Conservation (phyloP, 2,797 vertebrate species). For the Sandelia bainsii region DNA sequence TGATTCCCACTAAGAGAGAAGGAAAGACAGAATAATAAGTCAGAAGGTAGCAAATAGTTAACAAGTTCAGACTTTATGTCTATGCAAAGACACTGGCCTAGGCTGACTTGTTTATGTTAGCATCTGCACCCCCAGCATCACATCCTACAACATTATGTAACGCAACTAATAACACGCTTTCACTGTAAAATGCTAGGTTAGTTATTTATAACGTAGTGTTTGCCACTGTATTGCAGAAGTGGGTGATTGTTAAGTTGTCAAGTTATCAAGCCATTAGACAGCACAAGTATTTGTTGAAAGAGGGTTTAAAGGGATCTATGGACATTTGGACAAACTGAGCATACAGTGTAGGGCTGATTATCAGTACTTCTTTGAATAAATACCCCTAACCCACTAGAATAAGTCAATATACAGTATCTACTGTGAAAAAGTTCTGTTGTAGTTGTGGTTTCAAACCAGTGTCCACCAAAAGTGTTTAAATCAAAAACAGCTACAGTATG, state of each 20-base stretch:
- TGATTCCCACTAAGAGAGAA: slow-evolving; percentile 88
- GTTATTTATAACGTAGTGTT: neutral
- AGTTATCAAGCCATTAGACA: neutral
- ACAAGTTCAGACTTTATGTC: neutral
- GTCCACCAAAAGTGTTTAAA: too few species aligned
- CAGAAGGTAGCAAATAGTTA: neutral
- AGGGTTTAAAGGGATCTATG: neutral
- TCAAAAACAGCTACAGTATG: neutral
- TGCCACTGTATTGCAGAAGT: neutral
- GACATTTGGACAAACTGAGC: neutral
- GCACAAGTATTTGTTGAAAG: neutral
- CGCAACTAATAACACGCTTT: neutral
- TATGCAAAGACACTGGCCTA: neutral
- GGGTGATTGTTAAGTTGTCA: neutral
- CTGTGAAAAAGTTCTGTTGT: neutral
- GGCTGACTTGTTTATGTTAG: neutral
- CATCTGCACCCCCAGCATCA: neutral
- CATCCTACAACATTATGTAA: neutral
- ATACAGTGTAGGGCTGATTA: neutral
- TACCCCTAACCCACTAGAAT: neutral
- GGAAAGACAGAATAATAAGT: neutral
- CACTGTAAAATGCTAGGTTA: neutral
- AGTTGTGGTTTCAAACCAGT: too few species aligned
- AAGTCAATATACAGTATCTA: neutral
- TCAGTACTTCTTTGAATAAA: neutral